Evolutionary conservation across 2,888 invertebrate species (phyloP), one percentile per base, ranked within the genome.

Genomic region (Hirtodrosophila duncani): DNA sequence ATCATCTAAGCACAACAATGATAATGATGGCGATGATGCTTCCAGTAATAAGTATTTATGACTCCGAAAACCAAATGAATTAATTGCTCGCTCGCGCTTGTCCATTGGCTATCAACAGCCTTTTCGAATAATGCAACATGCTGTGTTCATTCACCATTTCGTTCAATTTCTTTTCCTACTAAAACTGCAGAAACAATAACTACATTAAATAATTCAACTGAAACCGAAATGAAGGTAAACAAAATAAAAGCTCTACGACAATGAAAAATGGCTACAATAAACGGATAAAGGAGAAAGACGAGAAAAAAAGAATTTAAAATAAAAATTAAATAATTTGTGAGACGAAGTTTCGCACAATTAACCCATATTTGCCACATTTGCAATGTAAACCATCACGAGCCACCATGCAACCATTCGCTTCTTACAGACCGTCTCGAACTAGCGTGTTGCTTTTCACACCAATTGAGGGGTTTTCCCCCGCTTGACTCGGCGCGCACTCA

Each of bases 401-500:
- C 3, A n/a, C 17, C 20, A 36, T 16, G 10, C 23, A 2, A 16
- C 34, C 6, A 14, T 13, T 11, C 26, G 16, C 27, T 17, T 14
- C 30, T 23, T 16, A 29, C 50, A 33, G 24, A 31, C 14, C 11
- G 30, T 29, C 24, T 16, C 36, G 51, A 53, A 41, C 39, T 37
- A 60, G 79, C 81, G 74, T 81, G 79, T 78, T 77, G 75, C 75
- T 81, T 81, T 77, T 77, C 81, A 77, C 75, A 75, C 81, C 81
- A 72, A 61, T 61, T 78, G 70, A 45, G 67, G 56, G 67, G 42
- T 58, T 62, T 62, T 37, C 39, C 50, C 37, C 33, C 65, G 56
- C 65, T 56, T 69, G 70, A 56, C 70, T 63, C 53, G 63, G 64
- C 75, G 80, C 50, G 48, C 80, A 80, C 71, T 79, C 72, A 72